Evolutionary conservation across 2,888 invertebrate species (phyloP), one percentile per base, ranked within the genome.

Genomic region (Molorchus minor): DNA sequence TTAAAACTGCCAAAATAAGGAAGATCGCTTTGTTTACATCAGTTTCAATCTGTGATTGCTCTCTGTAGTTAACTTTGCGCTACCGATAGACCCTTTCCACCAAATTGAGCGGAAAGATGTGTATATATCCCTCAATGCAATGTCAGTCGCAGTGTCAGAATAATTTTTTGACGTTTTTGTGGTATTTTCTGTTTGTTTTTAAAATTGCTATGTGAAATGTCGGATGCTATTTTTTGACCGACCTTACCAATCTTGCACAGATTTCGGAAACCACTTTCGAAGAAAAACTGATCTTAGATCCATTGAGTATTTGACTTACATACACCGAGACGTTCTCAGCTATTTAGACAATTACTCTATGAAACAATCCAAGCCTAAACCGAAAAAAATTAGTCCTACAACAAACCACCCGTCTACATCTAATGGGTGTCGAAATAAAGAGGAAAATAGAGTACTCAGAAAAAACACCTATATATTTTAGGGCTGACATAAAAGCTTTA

Each of bases 271-370:
- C 17, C 25, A 52, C 29, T 61, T 20, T 13, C 62, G 61, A 40
- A 63, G 52, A 16, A 67, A 65, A 56, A 58, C 53, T 36, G 69
- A 70, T 43, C 56, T 71, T 12, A 56, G 58, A 13, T 69, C 70
- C 3, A 62, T 70, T 10, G 70, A 71, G 55, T 71, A 69, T 47
- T 57, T 61, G 15, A 66, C 65, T 44, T 69, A 70, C 54, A 64
- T 70, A 10, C 68, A 53, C 17, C 67, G 62, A 52, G 68, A 68
- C 45, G 64, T 69, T 5, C 43, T 71, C 15, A 68, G 63, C n/a
- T 62, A 61, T 45, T 58, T 71, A 44, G 63, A 68, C 45, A 62
- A 67, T n/a, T 61, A 51, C 53, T 44, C 66, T 13, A 67, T 68
- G 67, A 58, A 65, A 38, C 47, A 62, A 13, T 54, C 51, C 12